These are phyloP conservation scores for Amazona guildingii DNA, from an alignment of 2,113 vertebrate species.

Conservation along the genomic window DNA sequence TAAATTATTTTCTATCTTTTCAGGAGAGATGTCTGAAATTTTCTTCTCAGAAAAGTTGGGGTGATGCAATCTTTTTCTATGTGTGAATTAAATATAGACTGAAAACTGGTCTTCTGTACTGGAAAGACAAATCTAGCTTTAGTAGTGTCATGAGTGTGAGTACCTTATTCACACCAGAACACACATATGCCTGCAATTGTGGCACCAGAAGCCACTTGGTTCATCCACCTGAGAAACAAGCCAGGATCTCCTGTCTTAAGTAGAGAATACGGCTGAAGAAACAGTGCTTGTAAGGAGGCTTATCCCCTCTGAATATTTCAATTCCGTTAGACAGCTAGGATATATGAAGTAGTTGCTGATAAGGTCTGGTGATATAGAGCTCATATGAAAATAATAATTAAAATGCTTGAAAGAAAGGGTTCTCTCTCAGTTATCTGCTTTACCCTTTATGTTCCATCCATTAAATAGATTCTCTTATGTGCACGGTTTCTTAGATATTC, in stretches of 20 bases:
- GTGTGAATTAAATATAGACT: neutral
- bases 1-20: neutral
- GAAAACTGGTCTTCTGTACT: neutral
- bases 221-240: neutral
- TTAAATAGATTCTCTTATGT: neutral
- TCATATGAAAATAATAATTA: neutral
- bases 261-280: neutral
- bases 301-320: neutral
- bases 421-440: neutral
- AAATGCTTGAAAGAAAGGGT: conserved; percentile 9
- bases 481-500: neutral
- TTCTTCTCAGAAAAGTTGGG: neutral
- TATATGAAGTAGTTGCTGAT: neutral
- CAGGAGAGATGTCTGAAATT: neutral
- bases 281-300: neutral
- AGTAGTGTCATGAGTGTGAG: neutral
- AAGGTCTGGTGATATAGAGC: neutral
- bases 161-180: neutral
- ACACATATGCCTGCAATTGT: neutral
- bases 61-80: neutral
- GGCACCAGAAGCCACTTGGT: neutral
- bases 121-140: neutral
- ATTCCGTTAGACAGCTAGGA: neutral
- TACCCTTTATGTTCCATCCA: neutral
- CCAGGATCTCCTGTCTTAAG: neutral